Evolutionary conservation across 2,113 vertebrate species (phyloP).

Genomic region (Heloderma charlesbogerti): DNA sequence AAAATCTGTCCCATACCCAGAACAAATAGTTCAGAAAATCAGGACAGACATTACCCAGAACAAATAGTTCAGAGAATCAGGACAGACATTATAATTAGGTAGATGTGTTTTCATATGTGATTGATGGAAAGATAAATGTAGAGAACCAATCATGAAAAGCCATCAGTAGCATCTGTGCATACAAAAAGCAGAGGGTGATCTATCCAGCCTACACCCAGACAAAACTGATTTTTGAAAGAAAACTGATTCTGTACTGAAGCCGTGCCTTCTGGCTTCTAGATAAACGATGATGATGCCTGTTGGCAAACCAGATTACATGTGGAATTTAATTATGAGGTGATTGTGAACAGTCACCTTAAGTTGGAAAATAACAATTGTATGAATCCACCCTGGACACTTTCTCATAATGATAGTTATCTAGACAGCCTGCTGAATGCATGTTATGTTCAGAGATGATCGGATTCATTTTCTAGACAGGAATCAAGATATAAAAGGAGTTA

Average conservation of each 20-base stretch:
- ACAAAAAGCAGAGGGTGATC: background rate
- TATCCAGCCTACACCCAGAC: background rate
- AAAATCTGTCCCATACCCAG: background rate
- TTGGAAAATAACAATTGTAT: background rate
- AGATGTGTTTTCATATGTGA: background rate
- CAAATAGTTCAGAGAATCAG: background rate
- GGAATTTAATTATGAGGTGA: background rate
- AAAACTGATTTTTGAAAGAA: background rate
- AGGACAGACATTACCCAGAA: too few species aligned
- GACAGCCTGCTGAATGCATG: background rate
- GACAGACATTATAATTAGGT: background rate
- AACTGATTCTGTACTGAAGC: background rate
- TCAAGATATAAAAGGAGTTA: background rate
- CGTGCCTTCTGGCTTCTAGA: background rate
- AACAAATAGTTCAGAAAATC: background rate
- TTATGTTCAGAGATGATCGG: background rate
- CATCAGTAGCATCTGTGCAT: background rate
- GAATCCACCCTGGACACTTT: background rate
- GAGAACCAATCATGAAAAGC: background rate
- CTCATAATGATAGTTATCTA: background rate
- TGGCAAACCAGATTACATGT: background rate
- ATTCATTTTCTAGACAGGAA: background rate
- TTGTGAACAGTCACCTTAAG: too few species aligned
- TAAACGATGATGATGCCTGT: background rate
- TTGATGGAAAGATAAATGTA: background rate